Percentiles rank a stretch among this genome's conserved stretches.
Conservation (phyloP, 2,797 vertebrate species). For the Steatocranus sp. region DNA sequence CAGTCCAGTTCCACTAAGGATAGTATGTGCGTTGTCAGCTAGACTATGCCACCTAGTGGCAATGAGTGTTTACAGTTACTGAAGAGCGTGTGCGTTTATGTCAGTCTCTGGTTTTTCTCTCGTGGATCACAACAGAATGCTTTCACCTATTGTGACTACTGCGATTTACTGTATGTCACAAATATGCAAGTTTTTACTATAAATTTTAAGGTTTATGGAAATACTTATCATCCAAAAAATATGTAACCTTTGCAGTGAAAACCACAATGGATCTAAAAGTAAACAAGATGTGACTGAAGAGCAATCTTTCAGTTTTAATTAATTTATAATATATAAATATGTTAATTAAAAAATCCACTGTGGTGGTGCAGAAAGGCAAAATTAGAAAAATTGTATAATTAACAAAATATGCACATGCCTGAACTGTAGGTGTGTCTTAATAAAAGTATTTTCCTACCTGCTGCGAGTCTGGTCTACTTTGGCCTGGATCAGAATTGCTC, state of each 20-base stretch:
- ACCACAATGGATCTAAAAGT: not conserved
- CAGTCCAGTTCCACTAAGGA: not conserved
- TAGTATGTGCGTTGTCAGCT: not conserved
- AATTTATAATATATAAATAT: not conserved
- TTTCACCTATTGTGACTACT: not conserved
- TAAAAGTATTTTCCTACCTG: constrained; percentile 70
- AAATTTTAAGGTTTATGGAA: not conserved
- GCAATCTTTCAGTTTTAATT: not conserved
- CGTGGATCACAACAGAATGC: not conserved
- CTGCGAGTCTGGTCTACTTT: constrained; percentile 87
- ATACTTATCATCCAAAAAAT: not conserved
- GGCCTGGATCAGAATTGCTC: constrained; percentile 80
- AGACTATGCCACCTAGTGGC: constrained; percentile 34
- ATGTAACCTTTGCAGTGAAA: not conserved
- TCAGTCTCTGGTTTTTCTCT: not conserved
- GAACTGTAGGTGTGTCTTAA: not conserved
- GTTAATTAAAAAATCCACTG: not conserved
- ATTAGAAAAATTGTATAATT: not conserved
- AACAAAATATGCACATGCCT: not conserved
- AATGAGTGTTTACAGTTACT: not conserved
- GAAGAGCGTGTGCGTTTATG: not conserved
- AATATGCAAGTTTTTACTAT: not conserved
- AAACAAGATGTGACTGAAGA: not conserved
- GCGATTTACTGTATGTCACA: not conserved
- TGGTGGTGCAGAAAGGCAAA: not conserved